Evolutionary conservation across 2,113 vertebrate species (phyloP), one percentile per base, ranked within the genome.

Genomic region (Rafetus swinhoei): DNA sequence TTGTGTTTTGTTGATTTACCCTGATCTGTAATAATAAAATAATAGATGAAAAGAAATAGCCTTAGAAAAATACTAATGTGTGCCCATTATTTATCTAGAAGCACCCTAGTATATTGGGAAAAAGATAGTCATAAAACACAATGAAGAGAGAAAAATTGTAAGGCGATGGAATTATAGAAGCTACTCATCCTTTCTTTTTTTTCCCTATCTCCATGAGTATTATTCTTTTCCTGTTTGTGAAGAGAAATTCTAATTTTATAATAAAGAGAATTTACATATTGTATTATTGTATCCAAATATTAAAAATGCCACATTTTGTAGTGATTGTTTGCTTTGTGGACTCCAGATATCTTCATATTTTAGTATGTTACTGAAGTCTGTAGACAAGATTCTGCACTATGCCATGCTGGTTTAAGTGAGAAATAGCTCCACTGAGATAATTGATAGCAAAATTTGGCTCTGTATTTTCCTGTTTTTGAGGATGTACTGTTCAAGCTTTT

Each of bases 301-400:
- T 94, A 92, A 76, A 96, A 95, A 93, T 89, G 74, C 94, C 90
- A 62, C 96, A 32, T 56, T 76, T 96, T 94, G 94, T 86, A 90
- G 94, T 96, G 25, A 90, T 94, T 97, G 93, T 95, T 97, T 97
- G 95, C 95, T 77, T 77, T 77, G 50, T 77, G 74, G 83, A 92
- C 94, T 97, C 56, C 19, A 88, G 88, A 86, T 50, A 94, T 85
- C 93, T 96, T 94, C 94, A 93, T 96, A 92, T 96, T 96, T 77
- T 87, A 89, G 79, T 69, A 29, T 81, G 91, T 96, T 94, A 95
- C 93, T 95, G 94, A 94, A 96, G 94, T 96, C 60, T 88, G 79
- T 92, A 94, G 93, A 91, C 93, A 93, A 94, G 65, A 90, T 95
- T 93, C 86, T 93, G 87, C 87, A 93, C 84, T 96, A 93, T 90